Evolutionary conservation across 2,797 vertebrate species (phyloP).

Genomic region (Pseudocheirus occidentalis): DNA sequence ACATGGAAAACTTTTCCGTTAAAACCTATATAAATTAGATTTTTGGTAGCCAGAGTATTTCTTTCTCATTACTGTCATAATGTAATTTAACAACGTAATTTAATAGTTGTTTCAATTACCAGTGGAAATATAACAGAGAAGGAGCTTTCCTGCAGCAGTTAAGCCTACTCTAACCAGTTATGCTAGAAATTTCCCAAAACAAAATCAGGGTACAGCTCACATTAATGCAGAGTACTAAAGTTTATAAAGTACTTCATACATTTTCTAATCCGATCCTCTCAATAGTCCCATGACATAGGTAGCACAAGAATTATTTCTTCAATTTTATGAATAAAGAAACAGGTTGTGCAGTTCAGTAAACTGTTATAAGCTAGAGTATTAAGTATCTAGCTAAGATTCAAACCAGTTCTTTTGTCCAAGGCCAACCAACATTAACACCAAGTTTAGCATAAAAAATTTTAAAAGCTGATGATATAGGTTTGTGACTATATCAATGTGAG

Average conservation of each 20-base stretch:
- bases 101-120: conserved; percentile 48
- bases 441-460: not conserved
- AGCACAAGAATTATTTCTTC: not conserved
- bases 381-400: not conserved
- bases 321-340: not conserved
- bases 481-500: not conserved
- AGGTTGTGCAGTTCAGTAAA: not conserved
- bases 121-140: conserved; percentile 32
- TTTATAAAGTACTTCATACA: conserved; percentile 13
- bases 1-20: conserved; percentile 8
- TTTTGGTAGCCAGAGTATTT: conserved; percentile 31
- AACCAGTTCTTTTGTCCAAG: not conserved
- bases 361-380: not conserved
- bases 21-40: conserved; percentile 28
- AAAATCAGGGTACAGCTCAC: not conserved
- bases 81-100: conserved; percentile 41
- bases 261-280: conserved; percentile 6
- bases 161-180: conserved; percentile 35
- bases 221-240: conserved; percentile 31
- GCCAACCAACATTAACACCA: not conserved
- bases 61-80: not conserved
- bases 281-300: conserved; percentile 19
- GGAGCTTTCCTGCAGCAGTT: conserved; percentile 28
- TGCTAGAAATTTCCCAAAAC: not conserved
- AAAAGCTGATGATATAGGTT: not conserved